These are phyloP conservation scores for Cariama cristata DNA, from an alignment of 2,113 vertebrate species.

Conservation along the genomic window DNA sequence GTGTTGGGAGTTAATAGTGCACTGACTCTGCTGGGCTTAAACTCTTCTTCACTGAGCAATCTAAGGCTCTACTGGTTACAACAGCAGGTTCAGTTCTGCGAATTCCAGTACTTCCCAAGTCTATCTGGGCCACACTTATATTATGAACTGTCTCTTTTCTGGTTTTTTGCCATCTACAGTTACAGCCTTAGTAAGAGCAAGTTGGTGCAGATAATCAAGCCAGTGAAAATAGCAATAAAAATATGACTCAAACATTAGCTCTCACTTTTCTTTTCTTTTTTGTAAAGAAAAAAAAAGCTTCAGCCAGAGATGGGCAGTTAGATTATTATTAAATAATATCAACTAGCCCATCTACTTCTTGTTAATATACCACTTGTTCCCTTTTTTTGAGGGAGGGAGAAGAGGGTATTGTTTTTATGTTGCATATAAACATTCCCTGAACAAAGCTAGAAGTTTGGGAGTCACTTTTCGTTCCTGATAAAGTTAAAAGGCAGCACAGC, in stretches of 20 bases:
- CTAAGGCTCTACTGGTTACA: neutral
- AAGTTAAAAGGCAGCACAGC: neutral
- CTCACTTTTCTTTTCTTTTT: neutral
- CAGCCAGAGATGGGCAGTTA: neutral
- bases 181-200: neutral
- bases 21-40: neutral
- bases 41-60: neutral
- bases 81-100: neutral
- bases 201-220: neutral
- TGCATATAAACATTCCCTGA: neutral
- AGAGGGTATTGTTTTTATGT: neutral
- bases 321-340: neutral
- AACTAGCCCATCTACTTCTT: neutral
- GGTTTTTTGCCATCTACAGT: neutral
- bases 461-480: neutral
- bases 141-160: neutral
- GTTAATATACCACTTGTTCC: neutral
- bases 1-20: neutral
- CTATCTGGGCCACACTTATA: neutral
- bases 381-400: neutral
- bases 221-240: constrained; percentile 3
- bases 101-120: neutral
- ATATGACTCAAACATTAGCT: neutral
- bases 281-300: neutral
- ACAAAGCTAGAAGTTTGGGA: neutral